A percentile compares a stretch with the other conserved stretches of the same genome.
These are phyloP conservation scores for Drosophila kambysellisi DNA, from an alignment of 2,888 invertebrate genomes.

Conservation along the genomic window DNA sequence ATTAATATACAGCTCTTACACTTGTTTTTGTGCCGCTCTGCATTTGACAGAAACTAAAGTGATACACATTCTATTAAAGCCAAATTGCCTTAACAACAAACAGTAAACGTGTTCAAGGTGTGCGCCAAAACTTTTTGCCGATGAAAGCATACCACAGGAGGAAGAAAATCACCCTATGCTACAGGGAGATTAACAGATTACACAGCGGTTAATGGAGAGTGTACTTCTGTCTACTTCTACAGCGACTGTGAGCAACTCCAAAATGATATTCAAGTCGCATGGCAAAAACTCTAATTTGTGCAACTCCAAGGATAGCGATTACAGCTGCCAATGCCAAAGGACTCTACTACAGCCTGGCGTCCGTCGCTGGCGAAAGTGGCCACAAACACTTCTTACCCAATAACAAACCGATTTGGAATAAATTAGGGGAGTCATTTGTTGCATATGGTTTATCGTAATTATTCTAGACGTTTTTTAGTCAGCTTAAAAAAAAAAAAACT, in stretches of 20 bases:
- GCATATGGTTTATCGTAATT: conserved; percentile 3
- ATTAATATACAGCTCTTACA: neutral
- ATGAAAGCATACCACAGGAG: neutral
- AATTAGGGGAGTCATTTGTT: neutral
- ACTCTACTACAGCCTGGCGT: neutral
- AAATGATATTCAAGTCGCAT: neutral
- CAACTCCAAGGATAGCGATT: neutral
- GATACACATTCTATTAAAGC: conserved; percentile 20
- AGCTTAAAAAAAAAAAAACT: neutral
- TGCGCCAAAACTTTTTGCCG: neutral
- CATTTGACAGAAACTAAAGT: conserved; percentile 27
- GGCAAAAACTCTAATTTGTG: neutral
- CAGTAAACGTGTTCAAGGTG: conserved; percentile 1
- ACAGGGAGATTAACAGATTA: neutral
- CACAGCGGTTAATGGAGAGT: neutral
- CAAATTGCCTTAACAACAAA: conserved; percentile 12
- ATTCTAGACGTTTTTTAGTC: neutral
- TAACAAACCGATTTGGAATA: neutral
- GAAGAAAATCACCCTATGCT: neutral
- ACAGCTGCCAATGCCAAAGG: neutral
- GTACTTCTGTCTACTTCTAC: neutral
- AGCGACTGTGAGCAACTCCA: neutral
- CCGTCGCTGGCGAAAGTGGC: neutral
- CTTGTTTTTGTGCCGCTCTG: neutral
- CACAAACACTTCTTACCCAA: neutral